phyloP scores from a whole-genome alignment of 2,888 invertebrate genomes.

The Ormyrus rosae region DNA sequence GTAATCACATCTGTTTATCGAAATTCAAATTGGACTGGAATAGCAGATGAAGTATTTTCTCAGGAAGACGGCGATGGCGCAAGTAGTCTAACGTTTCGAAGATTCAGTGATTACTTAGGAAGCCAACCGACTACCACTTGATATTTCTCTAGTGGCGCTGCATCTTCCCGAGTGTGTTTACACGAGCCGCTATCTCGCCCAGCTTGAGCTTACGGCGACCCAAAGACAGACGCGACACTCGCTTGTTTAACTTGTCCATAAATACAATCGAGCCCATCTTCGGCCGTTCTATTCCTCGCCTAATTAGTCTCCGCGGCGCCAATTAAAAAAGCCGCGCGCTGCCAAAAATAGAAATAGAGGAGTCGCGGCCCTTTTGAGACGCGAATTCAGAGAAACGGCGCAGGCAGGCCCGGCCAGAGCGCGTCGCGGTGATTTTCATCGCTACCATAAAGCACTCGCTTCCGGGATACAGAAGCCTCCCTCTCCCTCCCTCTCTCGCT shows the following conservation, averaged over 20 bases:
- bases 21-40: conserved; percentile 13
- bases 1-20: conserved; percentile 13
- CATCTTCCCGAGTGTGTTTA: conserved; percentile 68
- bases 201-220: conserved; percentile 28
- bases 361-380: conserved; percentile 38
- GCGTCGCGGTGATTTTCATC: conserved; percentile 57
- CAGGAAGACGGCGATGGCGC: background rate
- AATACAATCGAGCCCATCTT: conserved; percentile 29
- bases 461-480: conserved; percentile 51
- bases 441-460: conserved; percentile 60
- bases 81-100: conserved; percentile 54
- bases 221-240: conserved; percentile 22
- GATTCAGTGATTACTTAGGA: conserved; percentile 64
- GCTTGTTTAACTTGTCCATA: conserved; percentile 28
- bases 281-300: background rate
- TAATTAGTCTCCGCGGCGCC: conserved; percentile 29
- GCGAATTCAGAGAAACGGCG: conserved; percentile 44
- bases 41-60: background rate
- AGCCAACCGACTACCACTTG: conserved; percentile 65
- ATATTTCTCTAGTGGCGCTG: conserved; percentile 65
- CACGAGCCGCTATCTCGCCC: conserved; percentile 62
- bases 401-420: conserved; percentile 8
- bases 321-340: conserved; percentile 9
- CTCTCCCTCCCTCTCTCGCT: conserved; percentile 19
- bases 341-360: conserved; percentile 50